Conservation (phyloP, 2,888 invertebrate genomes). For the Incurvaria masculella region DNA sequence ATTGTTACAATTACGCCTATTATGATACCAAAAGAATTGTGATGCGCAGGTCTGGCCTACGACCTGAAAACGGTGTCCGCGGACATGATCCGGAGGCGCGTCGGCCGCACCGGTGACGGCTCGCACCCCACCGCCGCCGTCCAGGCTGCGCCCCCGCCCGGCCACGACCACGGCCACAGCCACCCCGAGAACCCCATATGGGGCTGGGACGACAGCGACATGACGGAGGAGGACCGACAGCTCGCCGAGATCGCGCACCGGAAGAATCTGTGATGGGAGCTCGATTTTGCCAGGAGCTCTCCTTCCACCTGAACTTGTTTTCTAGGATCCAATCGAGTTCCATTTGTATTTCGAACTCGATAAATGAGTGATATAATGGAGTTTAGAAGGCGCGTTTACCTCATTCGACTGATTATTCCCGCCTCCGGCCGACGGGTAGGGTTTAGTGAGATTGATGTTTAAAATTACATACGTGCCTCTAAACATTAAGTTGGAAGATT, state of each 20-base stretch:
- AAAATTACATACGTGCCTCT: too few relatives aligned
- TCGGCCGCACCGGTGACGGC: constrained; percentile 72
- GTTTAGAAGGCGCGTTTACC: too few relatives aligned
- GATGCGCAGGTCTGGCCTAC: constrained; percentile 71
- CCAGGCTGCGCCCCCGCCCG: constrained; percentile 23
- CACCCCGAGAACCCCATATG: constrained; percentile 60
- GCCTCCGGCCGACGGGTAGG: too few relatives aligned
- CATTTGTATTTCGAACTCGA: too few relatives aligned
- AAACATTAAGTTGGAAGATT: too few relatives aligned
- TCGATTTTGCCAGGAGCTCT: too few relatives aligned
- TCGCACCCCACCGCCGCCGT: constrained; percentile 37
- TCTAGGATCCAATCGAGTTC: too few relatives aligned
- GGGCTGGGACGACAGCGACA: constrained; percentile 83
- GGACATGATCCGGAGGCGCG: constrained; percentile 67
- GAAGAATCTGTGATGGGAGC: constrained; percentile 2
- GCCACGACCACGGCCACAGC: constrained; percentile 36
- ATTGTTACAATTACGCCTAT: too few relatives aligned
- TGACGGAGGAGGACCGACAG: constrained; percentile 64
- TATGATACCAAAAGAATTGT: constrained; percentile 29
- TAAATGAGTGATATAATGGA: too few relatives aligned
- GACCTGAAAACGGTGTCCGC: constrained; percentile 76
- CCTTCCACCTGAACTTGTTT: too few relatives aligned
- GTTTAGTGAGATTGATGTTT: too few relatives aligned
- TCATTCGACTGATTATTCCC: too few relatives aligned
- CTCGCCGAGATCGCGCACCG: constrained; percentile 42